Conservation (phyloP, 2,888 invertebrate species). For the Eupithecia tripunctaria region DNA sequence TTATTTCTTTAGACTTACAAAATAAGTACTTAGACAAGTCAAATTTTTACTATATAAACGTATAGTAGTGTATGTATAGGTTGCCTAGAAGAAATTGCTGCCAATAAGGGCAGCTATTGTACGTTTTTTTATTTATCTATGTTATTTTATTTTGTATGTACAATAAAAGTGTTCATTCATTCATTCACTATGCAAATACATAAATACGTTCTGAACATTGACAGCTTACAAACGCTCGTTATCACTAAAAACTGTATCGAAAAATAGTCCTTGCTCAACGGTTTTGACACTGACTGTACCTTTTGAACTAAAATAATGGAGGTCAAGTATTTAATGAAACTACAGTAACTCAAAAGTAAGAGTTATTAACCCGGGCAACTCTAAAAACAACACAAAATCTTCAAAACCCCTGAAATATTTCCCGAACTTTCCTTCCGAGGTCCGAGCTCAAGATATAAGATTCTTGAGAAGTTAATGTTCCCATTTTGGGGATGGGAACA, state of each 20-base stretch:
- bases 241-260: not conserved
- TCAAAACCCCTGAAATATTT: not conserved
- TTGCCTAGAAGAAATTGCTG: no score
- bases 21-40: no score
- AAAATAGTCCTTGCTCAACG: not conserved
- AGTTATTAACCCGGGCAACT: not conserved
- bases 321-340: not conserved
- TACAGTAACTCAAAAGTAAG: not conserved
- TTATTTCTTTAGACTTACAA: no score
- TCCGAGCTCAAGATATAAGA: not conserved
- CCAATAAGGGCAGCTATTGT: no score
- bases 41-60: no score
- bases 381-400: slow-evolving; percentile 2
- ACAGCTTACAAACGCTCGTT: not conserved
- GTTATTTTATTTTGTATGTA: no score
- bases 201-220: not conserved
- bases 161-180: no score
- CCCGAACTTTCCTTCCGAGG: not conserved
- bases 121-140: no score
- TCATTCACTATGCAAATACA: no score
- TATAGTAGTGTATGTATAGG: no score
- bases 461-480: slow-evolving; percentile 5
- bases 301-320: not conserved
- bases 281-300: not conserved
- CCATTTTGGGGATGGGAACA: not conserved